Conservation (phyloP, 2,113 vertebrate species). For the Struthidea cinerea region DNA sequence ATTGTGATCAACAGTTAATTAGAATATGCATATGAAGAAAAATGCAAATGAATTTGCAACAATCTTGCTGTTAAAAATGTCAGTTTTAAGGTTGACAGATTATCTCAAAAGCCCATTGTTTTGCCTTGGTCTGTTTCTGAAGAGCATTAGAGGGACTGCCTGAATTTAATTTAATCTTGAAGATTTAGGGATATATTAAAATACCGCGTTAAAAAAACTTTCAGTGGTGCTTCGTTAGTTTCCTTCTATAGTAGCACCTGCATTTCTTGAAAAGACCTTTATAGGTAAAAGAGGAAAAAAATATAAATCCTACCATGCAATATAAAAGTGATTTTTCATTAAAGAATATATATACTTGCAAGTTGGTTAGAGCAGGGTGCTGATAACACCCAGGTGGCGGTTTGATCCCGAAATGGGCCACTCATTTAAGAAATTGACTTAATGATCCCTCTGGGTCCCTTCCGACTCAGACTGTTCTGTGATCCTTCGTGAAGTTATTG, state of each 20-base stretch:
- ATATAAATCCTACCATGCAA: neutral
- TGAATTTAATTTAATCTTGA: neutral
- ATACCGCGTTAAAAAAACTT: neutral
- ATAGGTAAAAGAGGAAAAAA: neutral
- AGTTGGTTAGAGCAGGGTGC: neutral
- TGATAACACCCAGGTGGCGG: neutral
- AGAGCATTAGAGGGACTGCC: neutral
- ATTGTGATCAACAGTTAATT: neutral
- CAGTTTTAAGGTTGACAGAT: neutral
- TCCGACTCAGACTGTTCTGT: neutral
- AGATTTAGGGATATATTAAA: neutral
- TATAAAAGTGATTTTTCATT: neutral
- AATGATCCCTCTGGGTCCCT: neutral
- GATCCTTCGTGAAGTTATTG: neutral
- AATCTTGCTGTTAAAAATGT: neutral
- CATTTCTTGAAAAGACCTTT: neutral
- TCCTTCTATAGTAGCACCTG: neutral
- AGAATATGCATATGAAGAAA: neutral
- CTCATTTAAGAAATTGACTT: too few species aligned
- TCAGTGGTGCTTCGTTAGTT: neutral
- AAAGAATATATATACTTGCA: neutral
- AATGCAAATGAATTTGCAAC: neutral
- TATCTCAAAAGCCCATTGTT: neutral
- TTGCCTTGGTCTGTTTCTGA: neutral
- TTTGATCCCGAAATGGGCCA: neutral